Evolutionary conservation across 2,113 vertebrate genomes (phyloP).

Genomic region (Neodontobutis hainanensis): DNA sequence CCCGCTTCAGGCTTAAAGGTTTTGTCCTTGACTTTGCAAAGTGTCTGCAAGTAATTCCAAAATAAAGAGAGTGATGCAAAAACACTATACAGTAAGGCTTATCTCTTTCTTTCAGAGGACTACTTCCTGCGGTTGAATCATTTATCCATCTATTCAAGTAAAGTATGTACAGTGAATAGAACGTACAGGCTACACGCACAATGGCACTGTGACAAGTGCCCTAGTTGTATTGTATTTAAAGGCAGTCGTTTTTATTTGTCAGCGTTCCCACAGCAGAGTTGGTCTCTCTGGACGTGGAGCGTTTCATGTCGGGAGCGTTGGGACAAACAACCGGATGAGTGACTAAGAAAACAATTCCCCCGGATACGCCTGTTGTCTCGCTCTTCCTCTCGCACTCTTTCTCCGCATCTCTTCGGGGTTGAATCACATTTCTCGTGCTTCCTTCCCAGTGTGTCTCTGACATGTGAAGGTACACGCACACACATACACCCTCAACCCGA

Average conservation of each 20-base stretch:
- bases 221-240: constrained; percentile 48
- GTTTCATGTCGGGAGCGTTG: constrained; percentile 54
- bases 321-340: constrained; percentile 68
- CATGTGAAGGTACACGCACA: constrained; percentile 53
- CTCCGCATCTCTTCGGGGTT: constrained; percentile 46
- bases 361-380: constrained; percentile 58
- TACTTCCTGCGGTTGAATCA: neutral
- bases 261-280: constrained; percentile 29
- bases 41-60: constrained; percentile 65
- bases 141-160: neutral
- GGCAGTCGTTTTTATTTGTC: constrained; percentile 49
- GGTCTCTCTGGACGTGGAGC: constrained; percentile 39
- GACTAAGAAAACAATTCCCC: constrained; percentile 71
- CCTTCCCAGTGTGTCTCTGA: constrained; percentile 59
- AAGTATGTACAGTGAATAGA: neutral
- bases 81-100: neutral
- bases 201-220: constrained; percentile 23
- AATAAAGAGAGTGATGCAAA: neutral
- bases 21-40: constrained; percentile 89
- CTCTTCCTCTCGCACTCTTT: constrained; percentile 32
- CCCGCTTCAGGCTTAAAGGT: constrained; percentile 70
- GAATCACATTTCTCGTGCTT: constrained; percentile 59
- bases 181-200: neutral
- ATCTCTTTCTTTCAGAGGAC: neutral
- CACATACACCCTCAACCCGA: constrained; percentile 41